Conservation (phyloP, 2,113 vertebrate genomes). For the Tenebrosternarchus preto region DNA sequence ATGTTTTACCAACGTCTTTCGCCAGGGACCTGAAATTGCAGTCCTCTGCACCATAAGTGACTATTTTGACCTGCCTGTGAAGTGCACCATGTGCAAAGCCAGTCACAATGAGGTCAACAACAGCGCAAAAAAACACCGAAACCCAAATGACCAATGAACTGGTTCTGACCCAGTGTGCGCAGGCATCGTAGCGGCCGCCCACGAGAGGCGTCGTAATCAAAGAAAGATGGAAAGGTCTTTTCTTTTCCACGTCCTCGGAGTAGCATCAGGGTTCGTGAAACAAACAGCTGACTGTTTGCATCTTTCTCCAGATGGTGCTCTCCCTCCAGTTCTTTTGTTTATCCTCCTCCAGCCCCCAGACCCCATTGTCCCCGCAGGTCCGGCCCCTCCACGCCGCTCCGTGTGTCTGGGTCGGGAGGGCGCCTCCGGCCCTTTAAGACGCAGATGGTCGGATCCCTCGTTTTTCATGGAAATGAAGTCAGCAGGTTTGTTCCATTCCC, state of each 20-base stretch:
- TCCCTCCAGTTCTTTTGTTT: constrained; percentile 39
- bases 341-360: constrained; percentile 34
- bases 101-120: constrained; percentile 6
- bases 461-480: constrained; percentile 62
- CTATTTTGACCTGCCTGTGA: constrained; percentile 37
- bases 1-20: constrained; percentile 16
- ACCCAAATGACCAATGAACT: constrained; percentile 24
- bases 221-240: constrained; percentile 47
- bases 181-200: constrained; percentile 8
- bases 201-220: constrained; percentile 45
- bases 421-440: constrained; percentile 54
- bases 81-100: constrained; percentile 5
- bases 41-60: constrained; percentile 30
- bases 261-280: constrained; percentile 53
- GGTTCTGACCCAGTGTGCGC: constrained; percentile 27
- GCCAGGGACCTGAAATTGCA: constrained; percentile 49
- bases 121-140: constrained; percentile 12
- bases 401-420: constrained; percentile 19
- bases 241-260: constrained; percentile 49
- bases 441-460: constrained; percentile 60
- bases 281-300: constrained; percentile 68
- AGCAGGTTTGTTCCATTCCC: constrained; percentile 57
- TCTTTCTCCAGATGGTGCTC: constrained; percentile 70
- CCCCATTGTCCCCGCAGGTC: constrained; percentile 43
- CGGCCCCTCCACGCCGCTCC: background rate